Conservation (phyloP, 2,888 invertebrate species). For the Pterostichus madidus region DNA sequence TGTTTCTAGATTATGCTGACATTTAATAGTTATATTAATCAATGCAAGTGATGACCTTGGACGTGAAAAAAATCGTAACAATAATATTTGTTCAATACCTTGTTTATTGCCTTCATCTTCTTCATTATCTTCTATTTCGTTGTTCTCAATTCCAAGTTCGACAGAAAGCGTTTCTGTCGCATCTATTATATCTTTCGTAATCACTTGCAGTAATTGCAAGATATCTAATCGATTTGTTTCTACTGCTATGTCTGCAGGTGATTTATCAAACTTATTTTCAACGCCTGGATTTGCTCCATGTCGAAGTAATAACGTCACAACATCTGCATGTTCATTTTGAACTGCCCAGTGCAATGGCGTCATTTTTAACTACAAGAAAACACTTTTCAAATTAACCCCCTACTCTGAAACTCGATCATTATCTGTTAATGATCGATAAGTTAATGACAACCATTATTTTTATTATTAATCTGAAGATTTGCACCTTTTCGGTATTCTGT, state of each 20-base stretch:
- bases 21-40: background rate
- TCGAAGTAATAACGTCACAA: conserved; percentile 85
- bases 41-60: background rate
- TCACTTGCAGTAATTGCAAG: conserved; percentile 79
- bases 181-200: conserved; percentile 70
- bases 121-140: conserved; percentile 67
- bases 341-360: conserved; percentile 97
- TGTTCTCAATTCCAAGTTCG: conserved; percentile 69
- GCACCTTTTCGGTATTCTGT: too few relatives aligned
- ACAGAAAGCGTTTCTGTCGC: conserved; percentile 72
- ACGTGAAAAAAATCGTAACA: background rate
- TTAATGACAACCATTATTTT: too few relatives aligned
- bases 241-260: conserved; percentile 83
- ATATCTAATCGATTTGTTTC: conserved; percentile 83
- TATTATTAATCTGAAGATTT: too few relatives aligned
- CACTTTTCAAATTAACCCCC: background rate
- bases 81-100: conserved; percentile 29
- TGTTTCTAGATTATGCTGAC: background rate
- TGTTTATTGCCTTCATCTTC: conserved; percentile 68
- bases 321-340: conserved; percentile 86
- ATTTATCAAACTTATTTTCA: conserved; percentile 87
- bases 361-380: conserved; percentile 84
- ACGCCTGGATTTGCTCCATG: conserved; percentile 86
- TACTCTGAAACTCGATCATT: too few relatives aligned
- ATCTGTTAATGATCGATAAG: too few relatives aligned